Base-by-base conservation (phyloP, 2,797 vertebrate species). In the Thamnophis elegans region DNA sequence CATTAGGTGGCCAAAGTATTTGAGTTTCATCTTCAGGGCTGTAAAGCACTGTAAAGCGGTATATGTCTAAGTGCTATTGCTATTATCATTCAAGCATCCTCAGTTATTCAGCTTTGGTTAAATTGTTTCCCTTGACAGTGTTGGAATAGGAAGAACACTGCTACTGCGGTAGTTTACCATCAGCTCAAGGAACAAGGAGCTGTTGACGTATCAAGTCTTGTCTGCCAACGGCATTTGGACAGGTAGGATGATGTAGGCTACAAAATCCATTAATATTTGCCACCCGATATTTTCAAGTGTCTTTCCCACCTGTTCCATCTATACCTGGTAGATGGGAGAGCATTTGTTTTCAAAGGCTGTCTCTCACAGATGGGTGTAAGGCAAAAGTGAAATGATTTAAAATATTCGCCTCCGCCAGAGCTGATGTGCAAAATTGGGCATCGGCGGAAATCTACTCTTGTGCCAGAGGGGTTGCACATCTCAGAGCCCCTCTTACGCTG, bases 111-210 rank as follows among this genome's bases (percentile, higher is more conserved):
- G 25, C 26, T n/a, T 4, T 11, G 0, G 47, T 7, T 32, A 88
- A 73, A 89, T 85, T 90, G n/a, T 95, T n/a, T 54, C 89, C 95
- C 87, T 95, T 96, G 97, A 91, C 96, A 99, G 99, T 91, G 99
- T 99, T 73, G 99, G 99, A 93, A 99, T 99, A 93, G 99, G 99
- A 78, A 98, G 99, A 93, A 99, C 99, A 99, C 99, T 62, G 99
- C 99, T 89, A 99, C 98, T 0, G 97, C 98, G 42, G 99, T 99
- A 88, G 99, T 98, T 91, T 99, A 99, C 93, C 98, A 95, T 88
- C 99, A 99, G 97, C 91, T 99, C 96, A 98, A 98, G 96, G 95
- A 98, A 95, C 98, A 99, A 94, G 98, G 98, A 56, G 96, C 97
- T 54, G 99, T 99, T 20, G 98, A 99, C 47, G 96, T 98, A 0